Base-by-base conservation (phyloP, 2,113 vertebrate species). In the Erpornis zantholeuca region DNA sequence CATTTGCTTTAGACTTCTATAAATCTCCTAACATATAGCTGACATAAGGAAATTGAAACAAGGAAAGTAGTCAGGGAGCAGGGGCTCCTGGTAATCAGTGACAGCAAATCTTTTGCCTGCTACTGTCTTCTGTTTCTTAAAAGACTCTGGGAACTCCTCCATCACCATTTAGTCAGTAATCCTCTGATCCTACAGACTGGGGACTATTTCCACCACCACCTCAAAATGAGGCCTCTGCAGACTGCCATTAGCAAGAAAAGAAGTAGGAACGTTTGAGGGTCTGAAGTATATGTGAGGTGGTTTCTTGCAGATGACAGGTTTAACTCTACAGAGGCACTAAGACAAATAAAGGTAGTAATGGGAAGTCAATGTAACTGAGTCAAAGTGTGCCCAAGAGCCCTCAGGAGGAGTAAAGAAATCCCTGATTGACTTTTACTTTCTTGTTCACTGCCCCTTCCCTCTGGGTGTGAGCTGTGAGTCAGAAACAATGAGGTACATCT, bases 391-490 rank as follows among this genome's bases (percentile, higher is more conserved):
- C 56, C 31, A 31, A 25, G 17, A 59, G 31, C 28, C 16, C 16
- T 31, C 20, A 29, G n/a, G 59, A 80, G 36, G 31, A 56, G 36
- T 52, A 33, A 56, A 71, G 53, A 40, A n/a, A 20, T 4, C 17
- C 35, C 36, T 36, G n/a, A 38, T 75, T 73, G 9, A 33, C 4
- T 8, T 61, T 57, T 20, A 33, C 16, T 47, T 60, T 65, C 38
- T 77, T 78, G 59, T 9, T 18, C 31, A 45, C 7, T 2, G 3
- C 16, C 10, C 53, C 5, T 52, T 11, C 36, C 53, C 22, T 77
- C 63, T 0, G 0, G 17, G 6, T 45, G 10, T 33, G 15, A 71
- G 21, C 33, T 63, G 11, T 28, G 73, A 78, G 38, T 35, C 82
- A 59, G 33, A 70, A 87, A 59, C 56, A 81, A 17, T 44, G 40